These are phyloP conservation scores for Morphnarchus princeps DNA, from an alignment of 2,113 vertebrate species.

Conservation along the genomic window DNA sequence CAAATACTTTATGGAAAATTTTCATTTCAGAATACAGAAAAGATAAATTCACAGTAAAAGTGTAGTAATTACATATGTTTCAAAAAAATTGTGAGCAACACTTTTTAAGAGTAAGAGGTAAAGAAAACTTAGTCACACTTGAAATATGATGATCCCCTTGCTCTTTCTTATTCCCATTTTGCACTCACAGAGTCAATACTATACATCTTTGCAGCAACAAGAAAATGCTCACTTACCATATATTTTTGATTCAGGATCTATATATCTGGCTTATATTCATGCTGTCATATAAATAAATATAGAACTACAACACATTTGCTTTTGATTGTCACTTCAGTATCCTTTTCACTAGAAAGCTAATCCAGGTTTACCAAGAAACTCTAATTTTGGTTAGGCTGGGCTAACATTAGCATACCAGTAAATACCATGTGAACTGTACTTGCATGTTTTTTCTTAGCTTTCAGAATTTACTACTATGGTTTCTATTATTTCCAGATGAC, in stretches of 20 bases:
- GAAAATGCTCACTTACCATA: neutral
- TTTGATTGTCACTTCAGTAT: conserved; percentile 58
- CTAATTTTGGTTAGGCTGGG: conserved; percentile 72
- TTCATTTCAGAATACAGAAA: neutral
- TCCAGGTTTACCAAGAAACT: conserved; percentile 68
- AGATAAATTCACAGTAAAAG: neutral
- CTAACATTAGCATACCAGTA: conserved; percentile 71
- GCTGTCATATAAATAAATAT: conserved; percentile 32
- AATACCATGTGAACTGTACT: conserved; percentile 46
- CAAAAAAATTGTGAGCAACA: neutral
- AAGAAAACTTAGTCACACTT: neutral
- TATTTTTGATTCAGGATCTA: neutral
- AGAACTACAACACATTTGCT: conserved; percentile 30
- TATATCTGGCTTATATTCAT: neutral
- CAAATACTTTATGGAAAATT: neutral
- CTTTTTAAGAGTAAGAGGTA: neutral
- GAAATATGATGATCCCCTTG: neutral
- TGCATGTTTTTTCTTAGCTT: conserved; percentile 55
- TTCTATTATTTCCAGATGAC: conserved; percentile 86
- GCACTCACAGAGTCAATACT: neutral
- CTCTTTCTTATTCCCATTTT: neutral
- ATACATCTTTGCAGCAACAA: neutral
- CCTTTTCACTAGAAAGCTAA: conserved; percentile 65
- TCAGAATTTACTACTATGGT: conserved; percentile 65
- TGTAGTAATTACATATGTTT: neutral